Conservation (phyloP, 2,113 vertebrate genomes). For the Leptobrachium ailaonicum region DNA sequence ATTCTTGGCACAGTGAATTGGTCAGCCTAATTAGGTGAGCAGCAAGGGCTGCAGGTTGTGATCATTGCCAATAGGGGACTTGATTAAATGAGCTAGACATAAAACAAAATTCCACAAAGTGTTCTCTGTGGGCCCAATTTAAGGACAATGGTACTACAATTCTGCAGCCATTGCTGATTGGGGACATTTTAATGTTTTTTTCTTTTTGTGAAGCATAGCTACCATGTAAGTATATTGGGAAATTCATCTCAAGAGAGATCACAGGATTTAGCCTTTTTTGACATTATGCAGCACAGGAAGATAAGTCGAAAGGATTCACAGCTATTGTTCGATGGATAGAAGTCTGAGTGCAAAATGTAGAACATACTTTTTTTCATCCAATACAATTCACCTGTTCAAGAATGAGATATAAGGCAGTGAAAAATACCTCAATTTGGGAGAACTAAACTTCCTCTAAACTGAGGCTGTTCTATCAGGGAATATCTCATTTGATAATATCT, state of each 20-base stretch:
- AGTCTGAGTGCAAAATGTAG: too few relatives aligned
- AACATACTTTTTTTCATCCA: too few relatives aligned
- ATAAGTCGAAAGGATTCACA: too few relatives aligned
- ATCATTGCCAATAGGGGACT: slow-evolving; percentile 45
- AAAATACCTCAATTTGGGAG: too few relatives aligned
- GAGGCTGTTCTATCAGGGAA: too few relatives aligned
- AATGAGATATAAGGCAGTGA: too few relatives aligned
- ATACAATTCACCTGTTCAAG: too few relatives aligned
- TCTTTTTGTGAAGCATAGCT: neutral
- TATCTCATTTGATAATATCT: too few relatives aligned
- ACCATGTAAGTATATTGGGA: neutral
- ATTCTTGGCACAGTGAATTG: slow-evolving; percentile 16
- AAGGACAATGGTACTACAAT: slow-evolving; percentile 20
- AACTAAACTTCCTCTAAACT: too few relatives aligned
- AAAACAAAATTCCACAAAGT: slow-evolving; percentile 45
- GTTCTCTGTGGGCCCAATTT: slow-evolving; percentile 43
- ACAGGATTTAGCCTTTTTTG: too few relatives aligned
- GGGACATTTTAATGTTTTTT: slow-evolving; percentile 1
- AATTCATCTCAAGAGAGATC: neutral
- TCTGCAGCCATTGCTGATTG: neutral
- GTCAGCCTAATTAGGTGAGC: slow-evolving; percentile 43
- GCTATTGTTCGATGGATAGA: too few relatives aligned
- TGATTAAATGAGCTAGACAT: slow-evolving; percentile 31
- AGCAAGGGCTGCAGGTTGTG: slow-evolving; percentile 24
- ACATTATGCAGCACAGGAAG: too few relatives aligned